Conservation (phyloP, 2,888 invertebrate species). For the Heliconius charithonia region DNA sequence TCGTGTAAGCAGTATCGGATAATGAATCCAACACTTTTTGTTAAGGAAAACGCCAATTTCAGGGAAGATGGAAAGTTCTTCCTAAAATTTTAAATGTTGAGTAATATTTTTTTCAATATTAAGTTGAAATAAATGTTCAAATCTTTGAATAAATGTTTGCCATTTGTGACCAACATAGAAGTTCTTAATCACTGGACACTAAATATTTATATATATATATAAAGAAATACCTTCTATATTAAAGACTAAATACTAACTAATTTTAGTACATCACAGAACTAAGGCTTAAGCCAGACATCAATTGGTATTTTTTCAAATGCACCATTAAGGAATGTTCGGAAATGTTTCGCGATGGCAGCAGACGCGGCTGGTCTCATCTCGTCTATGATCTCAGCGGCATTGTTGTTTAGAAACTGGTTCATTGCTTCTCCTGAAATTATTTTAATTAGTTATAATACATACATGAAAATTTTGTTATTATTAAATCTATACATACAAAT, state of each 20-base stretch:
- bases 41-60: not conserved
- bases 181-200: not conserved
- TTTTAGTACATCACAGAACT: slow-evolving; percentile 43
- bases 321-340: slow-evolving; percentile 88
- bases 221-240: slow-evolving; percentile 24
- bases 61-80: not conserved
- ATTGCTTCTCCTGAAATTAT: slow-evolving; percentile 87
- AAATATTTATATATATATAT: slow-evolving; percentile 21
- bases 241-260: slow-evolving; percentile 8
- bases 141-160: not conserved
- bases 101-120: not conserved
- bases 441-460: not conserved
- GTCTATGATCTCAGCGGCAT: slow-evolving; percentile 90
- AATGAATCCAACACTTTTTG: not conserved
- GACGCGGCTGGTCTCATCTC: slow-evolving; percentile 92
- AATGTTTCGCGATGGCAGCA: slow-evolving; percentile 88
- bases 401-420: slow-evolving; percentile 92
- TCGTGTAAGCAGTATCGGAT: slow-evolving; percentile 8
- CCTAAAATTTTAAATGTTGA: not conserved
- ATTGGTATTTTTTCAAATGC: slow-evolving; percentile 89
- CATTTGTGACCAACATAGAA: not conserved
- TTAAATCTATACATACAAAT: not conserved
- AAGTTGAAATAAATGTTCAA: not conserved
- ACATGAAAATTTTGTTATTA: not conserved
- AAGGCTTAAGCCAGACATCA: slow-evolving; percentile 86